Percentiles rank a stretch among this genome's conserved stretches.
Conservation (phyloP, 2,113 vertebrate genomes). For the Galemys pyrenaicus region DNA sequence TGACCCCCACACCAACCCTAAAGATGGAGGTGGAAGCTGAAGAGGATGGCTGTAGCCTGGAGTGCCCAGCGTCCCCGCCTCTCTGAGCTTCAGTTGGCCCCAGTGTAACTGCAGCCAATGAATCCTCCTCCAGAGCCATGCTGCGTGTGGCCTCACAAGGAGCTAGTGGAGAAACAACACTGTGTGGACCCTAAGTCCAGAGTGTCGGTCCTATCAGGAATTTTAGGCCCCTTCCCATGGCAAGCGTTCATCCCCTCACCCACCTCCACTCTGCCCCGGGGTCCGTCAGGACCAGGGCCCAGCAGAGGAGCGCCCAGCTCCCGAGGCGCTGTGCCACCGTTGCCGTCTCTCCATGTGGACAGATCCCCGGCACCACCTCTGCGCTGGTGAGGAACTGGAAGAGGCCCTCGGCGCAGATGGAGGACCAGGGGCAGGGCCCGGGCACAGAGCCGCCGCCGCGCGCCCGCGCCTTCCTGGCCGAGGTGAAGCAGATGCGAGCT, state of each 20-base stretch:
- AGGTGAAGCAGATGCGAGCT: slow-evolving; percentile 77
- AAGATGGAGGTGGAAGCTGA: background rate
- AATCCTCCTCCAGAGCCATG: background rate
- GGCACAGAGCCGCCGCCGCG: slow-evolving; percentile 10
- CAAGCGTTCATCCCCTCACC: background rate
- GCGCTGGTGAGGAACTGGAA: slow-evolving; percentile 80
- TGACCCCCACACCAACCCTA: background rate
- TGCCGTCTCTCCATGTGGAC: slow-evolving; percentile 13
- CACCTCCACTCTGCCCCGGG: background rate
- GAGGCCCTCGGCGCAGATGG: slow-evolving; percentile 61
- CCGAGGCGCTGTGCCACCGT: background rate
- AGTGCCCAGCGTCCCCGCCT: background rate
- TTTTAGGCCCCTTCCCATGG: background rate
- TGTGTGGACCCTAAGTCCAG: background rate
- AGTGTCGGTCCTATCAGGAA: background rate
- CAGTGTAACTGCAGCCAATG: background rate
- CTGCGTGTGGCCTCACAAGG: background rate
- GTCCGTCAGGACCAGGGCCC: background rate
- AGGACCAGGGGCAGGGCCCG: background rate
- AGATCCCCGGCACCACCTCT: slow-evolving; percentile 74
- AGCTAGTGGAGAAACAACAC: background rate
- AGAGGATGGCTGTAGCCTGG: background rate
- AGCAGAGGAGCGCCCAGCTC: background rate
- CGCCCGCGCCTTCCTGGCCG: slow-evolving; percentile 71
- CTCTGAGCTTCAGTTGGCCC: background rate